Percentiles rank a stretch among this genome's conserved stretches.
Conservation (phyloP, 2,888 invertebrate genomes). For the Lamellibrachia columna region DNA sequence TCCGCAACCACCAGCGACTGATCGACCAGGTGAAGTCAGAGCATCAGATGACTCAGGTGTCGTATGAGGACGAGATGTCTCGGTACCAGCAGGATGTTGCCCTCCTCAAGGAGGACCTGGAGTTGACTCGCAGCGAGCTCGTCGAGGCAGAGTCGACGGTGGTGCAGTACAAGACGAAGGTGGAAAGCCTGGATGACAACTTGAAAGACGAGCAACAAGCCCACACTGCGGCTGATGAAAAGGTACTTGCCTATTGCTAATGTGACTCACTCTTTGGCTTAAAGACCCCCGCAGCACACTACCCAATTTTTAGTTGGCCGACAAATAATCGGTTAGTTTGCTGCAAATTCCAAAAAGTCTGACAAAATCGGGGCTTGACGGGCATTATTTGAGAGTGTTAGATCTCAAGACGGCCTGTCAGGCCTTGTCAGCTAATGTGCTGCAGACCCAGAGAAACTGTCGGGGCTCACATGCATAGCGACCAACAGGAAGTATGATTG, state of each 20-base stretch:
- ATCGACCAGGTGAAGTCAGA: conserved; percentile 60
- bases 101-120: conserved; percentile 45
- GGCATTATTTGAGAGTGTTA: no score
- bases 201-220: conserved; percentile 43
- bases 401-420: no score
- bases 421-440: no score
- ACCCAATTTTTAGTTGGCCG: no score
- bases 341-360: no score
- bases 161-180: conserved; percentile 48
- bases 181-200: conserved; percentile 51
- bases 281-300: no score
- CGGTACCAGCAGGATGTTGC: conserved; percentile 55
- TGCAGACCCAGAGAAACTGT: no score
- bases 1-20: conserved; percentile 56
- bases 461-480: no score
- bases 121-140: conserved; percentile 45
- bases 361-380: no score
- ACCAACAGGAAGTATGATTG: no score
- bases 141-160: conserved; percentile 49
- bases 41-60: conserved; percentile 49
- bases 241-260: neutral
- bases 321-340: no score
- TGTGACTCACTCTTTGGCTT: no score
- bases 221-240: conserved; percentile 27
- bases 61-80: conserved; percentile 54